phyloP scores from a whole-genome alignment of 2,797 vertebrate genomes.

The Ataeniobius toweri region DNA sequence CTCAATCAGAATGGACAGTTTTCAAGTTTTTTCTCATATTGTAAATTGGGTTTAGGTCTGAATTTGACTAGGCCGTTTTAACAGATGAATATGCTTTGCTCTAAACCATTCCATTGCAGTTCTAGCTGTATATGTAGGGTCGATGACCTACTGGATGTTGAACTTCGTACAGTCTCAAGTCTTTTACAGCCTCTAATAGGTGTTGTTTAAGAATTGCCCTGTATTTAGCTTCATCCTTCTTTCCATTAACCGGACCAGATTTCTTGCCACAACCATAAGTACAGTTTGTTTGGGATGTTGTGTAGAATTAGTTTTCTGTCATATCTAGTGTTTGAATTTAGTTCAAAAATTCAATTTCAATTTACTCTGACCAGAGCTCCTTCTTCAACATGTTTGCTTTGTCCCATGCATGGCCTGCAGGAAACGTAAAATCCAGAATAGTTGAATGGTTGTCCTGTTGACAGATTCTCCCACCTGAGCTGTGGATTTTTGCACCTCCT shows the following conservation, averaged over 20 bases:
- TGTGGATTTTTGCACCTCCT: too few relatives aligned
- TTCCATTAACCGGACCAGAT: background rate
- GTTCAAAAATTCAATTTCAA: background rate
- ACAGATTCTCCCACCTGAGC: background rate
- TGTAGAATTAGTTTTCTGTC: background rate
- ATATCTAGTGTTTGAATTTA: background rate
- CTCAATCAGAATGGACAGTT: background rate
- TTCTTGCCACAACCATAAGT: background rate
- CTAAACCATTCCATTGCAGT: background rate
- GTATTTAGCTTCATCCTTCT: background rate
- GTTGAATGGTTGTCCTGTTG: background rate
- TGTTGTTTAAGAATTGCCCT: background rate
- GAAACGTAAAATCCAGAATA: background rate
- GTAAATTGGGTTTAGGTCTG: background rate
- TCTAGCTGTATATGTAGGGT: background rate
- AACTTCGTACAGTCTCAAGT: background rate
- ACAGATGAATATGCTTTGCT: background rate
- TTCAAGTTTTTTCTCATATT: background rate
- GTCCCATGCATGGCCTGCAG: background rate
- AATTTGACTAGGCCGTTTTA: background rate
- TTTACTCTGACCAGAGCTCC: background rate
- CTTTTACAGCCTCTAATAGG: background rate
- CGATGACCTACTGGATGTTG: background rate
- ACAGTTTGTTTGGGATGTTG: background rate
- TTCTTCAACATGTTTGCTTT: background rate